Evolutionary conservation across 2,888 invertebrate genomes (phyloP).

Genomic region (Sepiola atlantica): DNA sequence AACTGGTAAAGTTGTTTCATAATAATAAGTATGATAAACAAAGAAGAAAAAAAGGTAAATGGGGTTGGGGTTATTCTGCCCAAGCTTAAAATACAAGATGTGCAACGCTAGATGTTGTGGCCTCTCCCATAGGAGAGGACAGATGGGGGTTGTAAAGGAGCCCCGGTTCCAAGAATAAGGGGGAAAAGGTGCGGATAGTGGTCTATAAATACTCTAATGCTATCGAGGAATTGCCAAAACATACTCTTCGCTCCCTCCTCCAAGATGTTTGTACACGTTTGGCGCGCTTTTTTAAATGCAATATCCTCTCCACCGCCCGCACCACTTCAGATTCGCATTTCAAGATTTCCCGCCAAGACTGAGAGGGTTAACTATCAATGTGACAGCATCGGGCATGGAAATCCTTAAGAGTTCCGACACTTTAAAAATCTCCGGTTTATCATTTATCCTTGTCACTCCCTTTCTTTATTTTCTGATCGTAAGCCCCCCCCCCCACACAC

Average conservation of each 20-base stretch:
- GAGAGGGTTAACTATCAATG: neutral
- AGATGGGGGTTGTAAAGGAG: neutral
- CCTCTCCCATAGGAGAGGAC: neutral
- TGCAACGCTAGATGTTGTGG: neutral
- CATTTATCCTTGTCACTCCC: too few species aligned
- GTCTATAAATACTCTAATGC: neutral
- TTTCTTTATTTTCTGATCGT: too few species aligned
- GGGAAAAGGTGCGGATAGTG: slow-evolving; percentile 14
- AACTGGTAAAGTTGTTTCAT: too few species aligned
- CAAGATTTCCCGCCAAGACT: neutral
- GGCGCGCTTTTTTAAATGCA: neutral
- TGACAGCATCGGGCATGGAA: neutral
- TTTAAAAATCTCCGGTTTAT: neutral
- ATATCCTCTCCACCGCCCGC: neutral
- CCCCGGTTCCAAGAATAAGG: neutral
- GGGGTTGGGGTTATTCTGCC: too few species aligned
- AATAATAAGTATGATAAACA: too few species aligned
- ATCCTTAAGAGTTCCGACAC: neutral
- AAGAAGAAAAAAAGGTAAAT: too few species aligned
- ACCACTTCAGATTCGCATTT: neutral
- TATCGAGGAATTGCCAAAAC: neutral
- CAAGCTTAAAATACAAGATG: neutral
- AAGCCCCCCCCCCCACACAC: too few species aligned
- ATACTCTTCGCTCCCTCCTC: neutral
- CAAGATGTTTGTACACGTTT: neutral